Conservation (phyloP, 2,113 vertebrate species). For the Microcebus lehilahytsara region DNA sequence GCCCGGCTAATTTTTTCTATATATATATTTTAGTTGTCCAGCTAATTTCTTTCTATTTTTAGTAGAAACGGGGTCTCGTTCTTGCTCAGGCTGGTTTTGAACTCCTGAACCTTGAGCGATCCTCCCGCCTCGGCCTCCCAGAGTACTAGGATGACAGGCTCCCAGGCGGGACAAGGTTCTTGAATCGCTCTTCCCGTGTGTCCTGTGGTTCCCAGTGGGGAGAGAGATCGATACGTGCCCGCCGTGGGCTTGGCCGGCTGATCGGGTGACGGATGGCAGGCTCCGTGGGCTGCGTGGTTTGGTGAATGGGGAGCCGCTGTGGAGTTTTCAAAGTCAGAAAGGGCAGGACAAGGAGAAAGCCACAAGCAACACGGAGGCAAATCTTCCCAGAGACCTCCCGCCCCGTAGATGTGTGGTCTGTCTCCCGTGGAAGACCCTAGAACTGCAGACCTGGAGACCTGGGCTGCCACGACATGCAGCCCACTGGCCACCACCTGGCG, state of each 20-base stretch:
- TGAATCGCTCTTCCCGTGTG: background rate
- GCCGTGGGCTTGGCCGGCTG: accelerated
- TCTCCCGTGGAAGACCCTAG: accelerated
- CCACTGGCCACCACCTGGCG: too few species aligned
- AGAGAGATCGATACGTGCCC: too few species aligned
- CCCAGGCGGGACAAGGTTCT: background rate
- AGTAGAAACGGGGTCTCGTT: too few species aligned
- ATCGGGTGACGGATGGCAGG: background rate
- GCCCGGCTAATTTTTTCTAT: too few species aligned
- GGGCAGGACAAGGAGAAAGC: background rate
- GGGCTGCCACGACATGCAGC: background rate
- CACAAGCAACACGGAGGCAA: accelerated
- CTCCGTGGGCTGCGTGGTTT: background rate
- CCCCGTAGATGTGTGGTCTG: background rate
- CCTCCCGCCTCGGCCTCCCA: too few species aligned
- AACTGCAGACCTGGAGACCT: background rate
- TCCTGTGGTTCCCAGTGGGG: accelerated
- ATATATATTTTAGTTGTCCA: too few species aligned
- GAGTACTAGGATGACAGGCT: too few species aligned
- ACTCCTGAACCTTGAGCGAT: too few species aligned
- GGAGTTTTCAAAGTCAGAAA: background rate
- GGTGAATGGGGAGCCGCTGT: background rate
- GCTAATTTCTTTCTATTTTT: too few species aligned
- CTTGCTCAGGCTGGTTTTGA: too few species aligned
- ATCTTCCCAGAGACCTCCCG: background rate